These are phyloP conservation scores for Reticulitermes speratus DNA, from an alignment of 1,140 invertebrate species.

Conservation along the genomic window DNA sequence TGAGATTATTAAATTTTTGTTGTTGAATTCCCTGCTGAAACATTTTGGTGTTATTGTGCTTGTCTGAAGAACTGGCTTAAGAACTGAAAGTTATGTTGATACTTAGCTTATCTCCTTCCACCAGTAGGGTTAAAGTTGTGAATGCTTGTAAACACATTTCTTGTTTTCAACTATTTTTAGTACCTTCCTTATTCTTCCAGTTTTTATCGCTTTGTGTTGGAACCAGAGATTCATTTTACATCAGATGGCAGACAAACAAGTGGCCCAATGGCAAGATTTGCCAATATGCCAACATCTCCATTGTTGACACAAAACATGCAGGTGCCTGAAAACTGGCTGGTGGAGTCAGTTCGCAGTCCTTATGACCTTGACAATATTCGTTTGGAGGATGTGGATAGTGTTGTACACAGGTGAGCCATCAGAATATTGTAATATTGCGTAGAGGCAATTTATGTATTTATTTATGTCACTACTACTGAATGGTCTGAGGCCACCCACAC, in stretches of 20 bases:
- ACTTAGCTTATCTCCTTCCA: no score
- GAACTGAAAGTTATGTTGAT: no score
- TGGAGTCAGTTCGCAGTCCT: constrained; percentile 89
- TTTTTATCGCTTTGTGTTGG: constrained; percentile 94
- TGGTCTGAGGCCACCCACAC: no score
- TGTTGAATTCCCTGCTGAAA: no score
- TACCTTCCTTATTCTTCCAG: constrained; percentile 49
- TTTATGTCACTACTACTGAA: not conserved
- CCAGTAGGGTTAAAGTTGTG: no score
- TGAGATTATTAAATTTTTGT: no score
- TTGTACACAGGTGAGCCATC: constrained; percentile 59
- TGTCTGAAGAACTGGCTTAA: no score
- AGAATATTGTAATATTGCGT: not conserved
- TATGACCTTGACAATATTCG: constrained; percentile 99
- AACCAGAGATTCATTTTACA: constrained; percentile 82
- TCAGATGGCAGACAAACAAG: constrained; percentile 60
- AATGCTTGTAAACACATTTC: no score
- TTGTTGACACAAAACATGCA: constrained; percentile 93
- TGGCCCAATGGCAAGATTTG: constrained; percentile 81
- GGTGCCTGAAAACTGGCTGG: constrained; percentile 98
- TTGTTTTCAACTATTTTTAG: no score
- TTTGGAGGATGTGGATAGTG: constrained; percentile 80
- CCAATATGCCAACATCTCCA: constrained; percentile 84
- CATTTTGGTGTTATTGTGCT: no score
- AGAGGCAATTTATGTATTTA: not conserved